Conservation (phyloP, 2,113 vertebrate genomes). For the Indicator maculatus region DNA sequence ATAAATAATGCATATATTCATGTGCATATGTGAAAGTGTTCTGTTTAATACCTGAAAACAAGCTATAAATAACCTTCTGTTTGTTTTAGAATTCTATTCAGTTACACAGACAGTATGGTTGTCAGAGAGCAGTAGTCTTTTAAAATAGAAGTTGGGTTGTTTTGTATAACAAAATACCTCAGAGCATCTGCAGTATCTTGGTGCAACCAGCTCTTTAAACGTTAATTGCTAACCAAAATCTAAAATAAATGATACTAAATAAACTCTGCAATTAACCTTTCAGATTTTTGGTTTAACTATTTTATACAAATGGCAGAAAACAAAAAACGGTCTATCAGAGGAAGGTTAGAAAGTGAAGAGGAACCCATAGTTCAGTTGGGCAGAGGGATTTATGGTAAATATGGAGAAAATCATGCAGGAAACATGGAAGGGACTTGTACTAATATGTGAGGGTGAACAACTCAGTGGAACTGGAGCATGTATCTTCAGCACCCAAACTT, state of each 20-base stretch:
- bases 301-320: background rate
- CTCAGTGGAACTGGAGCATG: background rate
- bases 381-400: background rate
- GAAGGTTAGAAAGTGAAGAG: background rate
- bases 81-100: background rate
- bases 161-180: background rate
- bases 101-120: background rate
- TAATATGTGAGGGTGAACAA: background rate
- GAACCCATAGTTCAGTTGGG: background rate
- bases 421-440: fast-evolving
- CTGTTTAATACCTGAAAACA: too few species aligned
- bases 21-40: background rate
- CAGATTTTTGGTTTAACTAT: background rate
- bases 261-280: conserved; percentile 16
- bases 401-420: background rate
- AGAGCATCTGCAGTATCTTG: background rate
- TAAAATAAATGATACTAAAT: background rate
- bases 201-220: background rate
- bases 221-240: background rate
- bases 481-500: background rate
- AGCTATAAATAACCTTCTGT: background rate
- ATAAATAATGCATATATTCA: too few species aligned
- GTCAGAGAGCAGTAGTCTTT: background rate
- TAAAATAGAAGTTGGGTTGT: background rate
- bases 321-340: background rate